Evolutionary conservation across 1,140 invertebrate genomes (phyloP), one percentile per base, ranked within the genome.

Genomic region (Cataglyphis hispanica): DNA sequence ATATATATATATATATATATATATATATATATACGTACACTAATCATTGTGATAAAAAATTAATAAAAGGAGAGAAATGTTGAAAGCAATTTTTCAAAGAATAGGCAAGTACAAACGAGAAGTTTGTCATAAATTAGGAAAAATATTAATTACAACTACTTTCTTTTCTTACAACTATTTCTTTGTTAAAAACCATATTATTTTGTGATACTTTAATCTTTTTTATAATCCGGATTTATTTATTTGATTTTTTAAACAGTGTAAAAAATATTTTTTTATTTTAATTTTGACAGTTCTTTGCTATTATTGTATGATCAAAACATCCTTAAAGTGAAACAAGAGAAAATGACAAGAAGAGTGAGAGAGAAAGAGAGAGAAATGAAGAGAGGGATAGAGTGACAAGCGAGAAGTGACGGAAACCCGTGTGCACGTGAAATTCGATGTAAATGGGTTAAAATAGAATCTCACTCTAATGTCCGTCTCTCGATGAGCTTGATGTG

Each of bases 381-480:
- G n/a, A n/a, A n/a, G 16, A 40, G 22, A 76, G 74, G 31, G 19
- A 66, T 19, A 22, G 37, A 46, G 43, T 13, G 46, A 50, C 50
- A 27, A 60, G 22, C 63, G 64, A 27, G 27, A 43, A 22, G 22
- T 40, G 61, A 64, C 46, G 46, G 22, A 53, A 74, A 53, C 5
- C 25, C 13, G 34, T 27, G 75, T 34, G 27, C 40, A 61, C 64
- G 53, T 83, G 78, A 83, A 83, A 83, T 83, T 72, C 53, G 50
- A 74, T 53, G 78, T 60, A 72, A 83, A 69, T 83, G 46, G 78
- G 67, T 74, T 83, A 83, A 16, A 83, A 83, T 72, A 83, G 60
- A 74, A 69, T 80, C 77, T 80, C 50, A 22, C 66, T 50, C 46
- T 58, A n/a, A 56, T 83, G 66, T 74, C 78, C 67, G 37, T 19